A percentile compares a stretch with the other conserved stretches of the same genome.
Evolutionary conservation across 2,888 invertebrate genomes (phyloP).

Genomic region (Cataglyphis rosenhaueri): DNA sequence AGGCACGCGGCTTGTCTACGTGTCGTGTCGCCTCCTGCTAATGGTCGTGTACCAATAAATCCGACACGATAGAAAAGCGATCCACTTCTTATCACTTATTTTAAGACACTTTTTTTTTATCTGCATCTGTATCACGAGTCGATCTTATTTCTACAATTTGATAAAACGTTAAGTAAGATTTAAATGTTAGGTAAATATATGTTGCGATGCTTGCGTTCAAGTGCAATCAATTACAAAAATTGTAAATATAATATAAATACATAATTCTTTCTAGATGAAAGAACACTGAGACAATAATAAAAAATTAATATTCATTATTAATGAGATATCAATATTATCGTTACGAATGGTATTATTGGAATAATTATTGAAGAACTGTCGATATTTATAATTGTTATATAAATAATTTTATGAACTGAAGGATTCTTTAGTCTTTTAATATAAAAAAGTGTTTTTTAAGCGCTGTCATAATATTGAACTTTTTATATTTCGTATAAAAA

Average conservation of each 20-base stretch:
- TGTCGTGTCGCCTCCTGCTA: constrained; percentile 31
- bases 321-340: background rate
- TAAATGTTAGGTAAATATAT: background rate
- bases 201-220: background rate
- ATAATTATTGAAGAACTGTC: background rate
- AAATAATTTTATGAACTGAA: background rate
- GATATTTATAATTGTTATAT: background rate
- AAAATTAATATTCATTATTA: background rate
- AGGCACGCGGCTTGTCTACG: constrained; percentile 37
- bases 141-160: background rate
- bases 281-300: background rate
- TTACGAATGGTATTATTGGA: no score
- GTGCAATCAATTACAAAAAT: background rate
- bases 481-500: background rate
- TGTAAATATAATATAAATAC: background rate
- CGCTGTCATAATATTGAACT: background rate
- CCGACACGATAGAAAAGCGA: background rate
- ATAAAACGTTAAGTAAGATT: background rate
- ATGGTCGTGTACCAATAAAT: constrained; percentile 41
- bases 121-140: background rate
- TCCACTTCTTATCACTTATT: background rate
- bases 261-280: background rate
- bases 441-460: background rate
- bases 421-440: background rate
- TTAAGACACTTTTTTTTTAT: background rate